Percentiles rank a stretch among this genome's conserved stretches.
phyloP scores from a whole-genome alignment of 2,113 vertebrate species.

The Microtus oregoni region DNA sequence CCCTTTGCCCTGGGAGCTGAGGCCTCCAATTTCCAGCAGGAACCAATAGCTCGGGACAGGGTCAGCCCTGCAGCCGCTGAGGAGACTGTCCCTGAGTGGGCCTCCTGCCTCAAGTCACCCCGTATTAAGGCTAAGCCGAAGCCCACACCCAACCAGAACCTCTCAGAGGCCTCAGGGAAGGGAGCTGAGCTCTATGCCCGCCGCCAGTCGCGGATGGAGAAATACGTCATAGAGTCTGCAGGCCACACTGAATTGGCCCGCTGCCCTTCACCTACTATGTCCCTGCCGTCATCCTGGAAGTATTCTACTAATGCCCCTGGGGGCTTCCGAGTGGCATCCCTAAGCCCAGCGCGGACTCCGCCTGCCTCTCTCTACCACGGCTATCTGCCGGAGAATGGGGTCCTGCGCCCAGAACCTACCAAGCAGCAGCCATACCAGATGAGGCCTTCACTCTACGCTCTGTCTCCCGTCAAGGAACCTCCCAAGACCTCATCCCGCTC shows the following conservation, averaged over 20 bases:
- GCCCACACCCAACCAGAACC: slow-evolving; percentile 91
- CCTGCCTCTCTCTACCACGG: slow-evolving; percentile 83
- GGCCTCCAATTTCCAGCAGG: slow-evolving; percentile 94
- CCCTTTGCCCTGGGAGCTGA: slow-evolving; percentile 96
- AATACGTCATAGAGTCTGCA: slow-evolving; percentile 92
- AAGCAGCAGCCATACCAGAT: slow-evolving; percentile 94
- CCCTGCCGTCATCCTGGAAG: slow-evolving; percentile 97
- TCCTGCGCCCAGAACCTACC: slow-evolving; percentile 92
- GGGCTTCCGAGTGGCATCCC: slow-evolving; percentile 81
- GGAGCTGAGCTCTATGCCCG: slow-evolving; percentile 96
- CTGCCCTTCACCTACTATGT: slow-evolving; percentile 95
- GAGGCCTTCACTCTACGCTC: slow-evolving; percentile 93
- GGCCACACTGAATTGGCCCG: slow-evolving; percentile 84
- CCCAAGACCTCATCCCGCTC: slow-evolving; percentile 84
- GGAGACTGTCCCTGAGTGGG: slow-evolving; percentile 90
- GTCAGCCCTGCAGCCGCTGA: not conserved
- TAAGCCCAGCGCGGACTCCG: slow-evolving; percentile 88
- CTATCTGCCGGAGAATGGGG: slow-evolving; percentile 89
- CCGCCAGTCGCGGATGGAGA: slow-evolving; percentile 97
- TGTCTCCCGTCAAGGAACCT: slow-evolving; percentile 93
- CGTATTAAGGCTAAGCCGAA: slow-evolving; percentile 89
- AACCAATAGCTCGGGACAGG: slow-evolving; percentile 71
- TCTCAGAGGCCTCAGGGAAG: slow-evolving; percentile 93
- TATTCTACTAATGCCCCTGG: slow-evolving; percentile 91
- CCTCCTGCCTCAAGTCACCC: slow-evolving; percentile 95